A percentile compares a stretch with the other conserved stretches of the same genome.
These are phyloP conservation scores for Eulemur macaco DNA, from an alignment of 2,113 vertebrate genomes.

Conservation along the genomic window DNA sequence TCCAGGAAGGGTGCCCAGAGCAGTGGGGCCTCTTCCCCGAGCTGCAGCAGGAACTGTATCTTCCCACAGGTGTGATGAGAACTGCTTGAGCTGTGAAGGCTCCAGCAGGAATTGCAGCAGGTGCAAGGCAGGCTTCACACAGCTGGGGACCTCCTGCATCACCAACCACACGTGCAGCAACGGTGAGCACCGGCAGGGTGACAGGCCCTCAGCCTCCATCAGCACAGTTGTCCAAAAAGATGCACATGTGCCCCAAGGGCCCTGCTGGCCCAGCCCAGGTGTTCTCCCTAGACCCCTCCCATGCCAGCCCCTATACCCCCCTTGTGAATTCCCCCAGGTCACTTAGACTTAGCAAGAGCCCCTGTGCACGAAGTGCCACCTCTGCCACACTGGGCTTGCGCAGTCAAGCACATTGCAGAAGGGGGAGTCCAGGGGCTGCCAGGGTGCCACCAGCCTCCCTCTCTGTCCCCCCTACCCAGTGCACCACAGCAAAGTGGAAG, in stretches of 20 bases:
- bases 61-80: constrained; percentile 89
- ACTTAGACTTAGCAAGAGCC: background rate
- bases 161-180: constrained; percentile 91
- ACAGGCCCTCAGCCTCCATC: too few relatives aligned
- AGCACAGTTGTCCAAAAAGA: background rate
- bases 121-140: constrained; percentile 90
- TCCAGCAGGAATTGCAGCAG: constrained; percentile 87
- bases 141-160: constrained; percentile 88
- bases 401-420: background rate
- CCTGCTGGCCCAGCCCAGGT: background rate
- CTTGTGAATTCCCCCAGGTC: accelerated
- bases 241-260: background rate
- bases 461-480: background rate
- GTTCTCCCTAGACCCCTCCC: background rate
- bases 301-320: accelerated
- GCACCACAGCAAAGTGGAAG: background rate
- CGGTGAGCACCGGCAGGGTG: constrained; percentile 81
- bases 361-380: background rate
- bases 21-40: background rate
- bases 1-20: background rate
- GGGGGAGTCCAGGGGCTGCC: background rate
- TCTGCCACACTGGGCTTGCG: background rate
- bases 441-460: background rate
- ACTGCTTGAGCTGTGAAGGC: constrained; percentile 89
- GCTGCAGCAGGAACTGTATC: background rate